Conservation (phyloP, 2,113 vertebrate genomes). For the Otocyon megalotis region DNA sequence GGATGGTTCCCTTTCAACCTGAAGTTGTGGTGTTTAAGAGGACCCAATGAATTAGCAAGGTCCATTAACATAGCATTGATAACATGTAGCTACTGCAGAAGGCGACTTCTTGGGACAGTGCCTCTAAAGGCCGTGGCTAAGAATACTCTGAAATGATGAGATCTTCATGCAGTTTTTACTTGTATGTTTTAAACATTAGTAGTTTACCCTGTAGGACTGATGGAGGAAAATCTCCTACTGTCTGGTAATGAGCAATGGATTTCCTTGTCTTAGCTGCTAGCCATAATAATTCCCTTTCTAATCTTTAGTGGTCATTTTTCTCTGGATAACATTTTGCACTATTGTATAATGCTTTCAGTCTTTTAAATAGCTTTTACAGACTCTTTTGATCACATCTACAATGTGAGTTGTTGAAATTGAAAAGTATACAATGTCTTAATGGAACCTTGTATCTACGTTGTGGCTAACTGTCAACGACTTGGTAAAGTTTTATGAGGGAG, state of each 20-base stretch:
- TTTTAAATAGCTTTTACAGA: slow-evolving; percentile 39
- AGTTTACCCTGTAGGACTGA: background rate
- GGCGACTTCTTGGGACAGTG: fast-evolving
- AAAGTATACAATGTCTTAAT: background rate
- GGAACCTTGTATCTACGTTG: background rate
- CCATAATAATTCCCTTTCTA: background rate
- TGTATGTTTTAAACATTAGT: background rate
- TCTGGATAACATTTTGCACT: background rate
- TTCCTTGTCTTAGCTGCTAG: slow-evolving; percentile 38
- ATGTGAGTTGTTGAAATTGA: background rate
- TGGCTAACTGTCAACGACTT: slow-evolving; percentile 2
- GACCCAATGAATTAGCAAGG: fast-evolving
- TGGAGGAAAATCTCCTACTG: background rate
- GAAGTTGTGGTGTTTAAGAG: background rate
- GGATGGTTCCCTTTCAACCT: background rate
- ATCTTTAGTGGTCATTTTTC: slow-evolving; percentile 38
- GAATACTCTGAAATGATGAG: background rate
- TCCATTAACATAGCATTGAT: fast-evolving
- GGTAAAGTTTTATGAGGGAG: background rate
- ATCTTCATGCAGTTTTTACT: background rate
- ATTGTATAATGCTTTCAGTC: background rate
- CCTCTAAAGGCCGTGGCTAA: background rate
- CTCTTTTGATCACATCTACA: slow-evolving; percentile 1
- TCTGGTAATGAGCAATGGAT: slow-evolving; percentile 15
- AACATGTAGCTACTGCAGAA: fast-evolving